These are phyloP conservation scores for Pangasianodon gigas DNA, from an alignment of 2,113 vertebrate genomes.

Conservation along the genomic window DNA sequence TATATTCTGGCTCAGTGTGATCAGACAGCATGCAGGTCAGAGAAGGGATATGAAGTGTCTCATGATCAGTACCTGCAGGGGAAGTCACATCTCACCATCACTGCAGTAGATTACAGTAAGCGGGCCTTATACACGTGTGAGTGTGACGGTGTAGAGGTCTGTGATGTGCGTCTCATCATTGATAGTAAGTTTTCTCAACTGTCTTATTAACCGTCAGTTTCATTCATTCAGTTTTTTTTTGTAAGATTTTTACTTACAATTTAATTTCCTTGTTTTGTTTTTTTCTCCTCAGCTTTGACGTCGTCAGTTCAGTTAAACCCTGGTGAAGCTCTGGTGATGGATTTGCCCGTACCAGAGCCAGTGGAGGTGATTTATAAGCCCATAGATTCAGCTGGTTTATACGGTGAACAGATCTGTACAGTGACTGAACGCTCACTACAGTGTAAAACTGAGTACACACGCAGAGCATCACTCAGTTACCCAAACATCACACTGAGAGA, in stretches of 20 bases:
- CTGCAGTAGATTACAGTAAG: neutral
- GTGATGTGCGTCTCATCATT: neutral
- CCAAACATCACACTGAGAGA: neutral
- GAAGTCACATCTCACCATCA: neutral
- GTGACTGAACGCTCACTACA: neutral
- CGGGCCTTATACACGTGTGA: neutral
- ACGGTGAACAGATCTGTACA: neutral
- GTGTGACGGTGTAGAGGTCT: neutral
- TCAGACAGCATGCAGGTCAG: neutral
- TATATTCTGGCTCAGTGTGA: neutral
- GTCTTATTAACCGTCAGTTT: neutral
- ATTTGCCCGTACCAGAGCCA: neutral
- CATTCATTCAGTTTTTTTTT: neutral
- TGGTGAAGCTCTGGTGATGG: neutral
- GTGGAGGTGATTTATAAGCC: slow-evolving; percentile 1
- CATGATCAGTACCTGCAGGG: neutral
- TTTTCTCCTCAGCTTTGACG: neutral
- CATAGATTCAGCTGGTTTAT: neutral
- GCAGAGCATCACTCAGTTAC: neutral
- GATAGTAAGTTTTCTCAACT: neutral
- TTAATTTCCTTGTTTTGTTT: neutral
- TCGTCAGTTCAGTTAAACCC: neutral
- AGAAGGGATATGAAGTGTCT: neutral
- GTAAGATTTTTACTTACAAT: neutral
- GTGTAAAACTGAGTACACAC: slow-evolving; percentile 5